phyloP scores from a whole-genome alignment of 2,888 invertebrate genomes.

The Mythimna ferrago region DNA sequence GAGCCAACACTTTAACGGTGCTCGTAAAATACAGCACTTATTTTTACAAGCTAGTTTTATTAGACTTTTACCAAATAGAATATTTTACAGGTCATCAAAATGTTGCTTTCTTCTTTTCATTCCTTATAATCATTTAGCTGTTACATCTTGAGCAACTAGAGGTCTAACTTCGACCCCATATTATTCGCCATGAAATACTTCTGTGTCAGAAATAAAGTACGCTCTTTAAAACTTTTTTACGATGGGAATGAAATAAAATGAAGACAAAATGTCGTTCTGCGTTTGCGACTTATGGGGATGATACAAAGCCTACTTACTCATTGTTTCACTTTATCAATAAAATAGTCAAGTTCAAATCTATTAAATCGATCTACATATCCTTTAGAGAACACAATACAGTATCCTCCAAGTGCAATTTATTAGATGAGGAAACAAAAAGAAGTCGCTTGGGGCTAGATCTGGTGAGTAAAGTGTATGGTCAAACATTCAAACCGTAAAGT shows the following conservation, averaged over 20 bases:
- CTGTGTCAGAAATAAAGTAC: constrained; percentile 28
- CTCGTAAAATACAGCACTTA: constrained; percentile 81
- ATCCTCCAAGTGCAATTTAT: too few species aligned
- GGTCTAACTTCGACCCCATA: neutral
- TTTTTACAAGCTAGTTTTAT: constrained; percentile 83
- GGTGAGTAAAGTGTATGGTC: too few species aligned
- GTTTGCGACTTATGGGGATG: constrained; percentile 1
- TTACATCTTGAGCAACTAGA: constrained; percentile 1
- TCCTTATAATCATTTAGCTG: constrained; percentile 13
- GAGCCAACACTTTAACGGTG: constrained; percentile 82
- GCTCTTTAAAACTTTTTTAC: constrained; percentile 37
- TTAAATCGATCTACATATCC: neutral
- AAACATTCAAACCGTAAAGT: too few species aligned
- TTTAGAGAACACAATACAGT: too few species aligned
- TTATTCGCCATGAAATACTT: constrained; percentile 28
- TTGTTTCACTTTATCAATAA: neutral
- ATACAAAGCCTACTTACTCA: neutral
- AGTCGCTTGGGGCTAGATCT: too few species aligned
- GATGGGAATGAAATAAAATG: constrained; percentile 29
- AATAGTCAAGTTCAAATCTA: constrained; percentile 1
- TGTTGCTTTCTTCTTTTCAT: constrained; percentile 38
- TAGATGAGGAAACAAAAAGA: too few species aligned
- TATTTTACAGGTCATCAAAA: constrained; percentile 75
- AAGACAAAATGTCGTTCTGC: constrained; percentile 11
- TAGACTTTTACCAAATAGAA: constrained; percentile 69